phyloP scores from a whole-genome alignment of 2,113 vertebrate species.

The Plectropomus leopardus region DNA sequence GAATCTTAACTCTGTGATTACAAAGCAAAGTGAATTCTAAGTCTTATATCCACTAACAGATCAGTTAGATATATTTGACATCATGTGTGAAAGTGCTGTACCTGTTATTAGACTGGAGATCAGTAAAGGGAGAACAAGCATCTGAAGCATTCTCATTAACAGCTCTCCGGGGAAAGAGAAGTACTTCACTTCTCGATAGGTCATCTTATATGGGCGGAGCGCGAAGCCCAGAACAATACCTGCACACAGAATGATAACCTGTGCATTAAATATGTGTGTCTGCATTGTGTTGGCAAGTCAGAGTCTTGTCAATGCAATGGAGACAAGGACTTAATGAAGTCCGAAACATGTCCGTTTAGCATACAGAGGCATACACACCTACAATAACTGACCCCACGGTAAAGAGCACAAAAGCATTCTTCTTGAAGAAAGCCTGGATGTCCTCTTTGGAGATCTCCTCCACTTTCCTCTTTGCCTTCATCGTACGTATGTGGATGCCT shows the following conservation, averaged over 20 bases:
- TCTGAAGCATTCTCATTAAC: constrained; percentile 98
- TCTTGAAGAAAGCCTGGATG: constrained; percentile 91
- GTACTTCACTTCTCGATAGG: constrained; percentile 94
- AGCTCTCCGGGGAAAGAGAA: constrained; percentile 97
- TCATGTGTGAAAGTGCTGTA: constrained; percentile 64
- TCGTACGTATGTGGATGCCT: constrained; percentile 92
- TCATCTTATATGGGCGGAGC: constrained; percentile 92
- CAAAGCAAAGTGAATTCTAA: not conserved
- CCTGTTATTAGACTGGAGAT: constrained; percentile 97
- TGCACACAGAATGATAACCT: constrained; percentile 62
- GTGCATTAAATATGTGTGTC: not conserved
- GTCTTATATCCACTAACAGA: not conserved
- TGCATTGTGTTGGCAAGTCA: too few relatives aligned
- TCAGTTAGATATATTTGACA: not conserved
- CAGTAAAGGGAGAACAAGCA: constrained; percentile 95
- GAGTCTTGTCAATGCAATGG: not conserved
- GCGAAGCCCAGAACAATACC: constrained; percentile 93
- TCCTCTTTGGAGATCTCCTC: constrained; percentile 96
- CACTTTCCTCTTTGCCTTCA: constrained; percentile 95
- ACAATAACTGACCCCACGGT: constrained; percentile 92
- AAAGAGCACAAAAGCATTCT: constrained; percentile 96
- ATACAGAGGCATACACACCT: constrained; percentile 85
- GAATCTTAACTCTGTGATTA: not conserved
- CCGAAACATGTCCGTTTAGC: not conserved
- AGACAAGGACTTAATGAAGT: not conserved